phyloP scores from a whole-genome alignment of 2,888 invertebrate genomes.

The Lymantria monacha region DNA sequence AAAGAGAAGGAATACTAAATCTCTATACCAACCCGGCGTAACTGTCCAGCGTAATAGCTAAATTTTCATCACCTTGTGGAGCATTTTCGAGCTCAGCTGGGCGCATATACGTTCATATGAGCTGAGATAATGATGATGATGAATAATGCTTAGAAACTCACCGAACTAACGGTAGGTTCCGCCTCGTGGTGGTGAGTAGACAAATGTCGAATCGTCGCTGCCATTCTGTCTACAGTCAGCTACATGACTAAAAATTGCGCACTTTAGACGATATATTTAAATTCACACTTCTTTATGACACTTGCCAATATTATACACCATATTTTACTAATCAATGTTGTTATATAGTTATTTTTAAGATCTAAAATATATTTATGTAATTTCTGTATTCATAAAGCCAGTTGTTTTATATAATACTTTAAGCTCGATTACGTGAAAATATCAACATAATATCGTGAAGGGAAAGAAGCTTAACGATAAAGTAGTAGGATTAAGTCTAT shows the following conservation, averaged over 20 bases:
- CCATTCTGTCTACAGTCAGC: slow-evolving; percentile 53
- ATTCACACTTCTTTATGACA: background rate
- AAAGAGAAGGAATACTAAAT: no score
- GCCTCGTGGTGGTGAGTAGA: slow-evolving; percentile 69
- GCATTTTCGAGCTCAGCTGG: no score
- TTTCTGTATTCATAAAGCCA: background rate
- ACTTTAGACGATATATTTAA: slow-evolving; percentile 10
- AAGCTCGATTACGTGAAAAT: background rate
- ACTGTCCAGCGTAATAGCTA: no score
- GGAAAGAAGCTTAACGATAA: slow-evolving; percentile 21
- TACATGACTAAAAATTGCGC: slow-evolving; percentile 37
- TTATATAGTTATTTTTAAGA: background rate
- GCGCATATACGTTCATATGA: no score
- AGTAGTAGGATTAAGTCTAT: slow-evolving; percentile 18
- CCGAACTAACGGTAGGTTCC: slow-evolving; percentile 62
- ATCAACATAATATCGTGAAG: slow-evolving; percentile 5
- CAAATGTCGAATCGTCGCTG: slow-evolving; percentile 69
- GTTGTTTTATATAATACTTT: background rate
- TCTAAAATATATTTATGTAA: background rate
- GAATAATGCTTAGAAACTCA: slow-evolving; percentile 38
- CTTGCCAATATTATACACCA: background rate
- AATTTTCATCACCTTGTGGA: no score
- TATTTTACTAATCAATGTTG: background rate
- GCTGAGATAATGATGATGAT: no score
- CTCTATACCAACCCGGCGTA: no score